A percentile compares a stretch with the other conserved stretches of the same genome.
Evolutionary conservation across 2,113 vertebrate species (phyloP).

Genomic region (Boulengeromyrus knoepffleri): DNA sequence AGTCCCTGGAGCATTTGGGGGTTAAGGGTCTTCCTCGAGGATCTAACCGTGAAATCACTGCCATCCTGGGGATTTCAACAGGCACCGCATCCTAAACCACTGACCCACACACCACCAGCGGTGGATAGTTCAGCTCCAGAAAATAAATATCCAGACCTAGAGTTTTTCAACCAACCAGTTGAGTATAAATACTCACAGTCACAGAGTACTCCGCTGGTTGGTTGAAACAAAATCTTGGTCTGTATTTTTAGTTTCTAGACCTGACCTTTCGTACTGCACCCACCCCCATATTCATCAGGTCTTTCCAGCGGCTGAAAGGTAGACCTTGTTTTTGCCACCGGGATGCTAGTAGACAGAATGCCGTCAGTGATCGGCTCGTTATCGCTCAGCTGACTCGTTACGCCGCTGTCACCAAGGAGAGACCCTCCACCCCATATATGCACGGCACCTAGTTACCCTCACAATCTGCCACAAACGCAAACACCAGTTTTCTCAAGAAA

Average conservation of each 20-base stretch:
- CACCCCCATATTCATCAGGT: not conserved
- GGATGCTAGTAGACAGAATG: not conserved
- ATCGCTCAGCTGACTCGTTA: not conserved
- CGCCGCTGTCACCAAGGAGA: not conserved
- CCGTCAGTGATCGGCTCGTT: not conserved
- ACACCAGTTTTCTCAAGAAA: not conserved
- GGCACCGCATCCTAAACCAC: not conserved
- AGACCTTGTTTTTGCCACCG: not conserved
- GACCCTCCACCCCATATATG: not conserved
- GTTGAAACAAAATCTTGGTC: not conserved
- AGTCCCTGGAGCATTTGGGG: not conserved
- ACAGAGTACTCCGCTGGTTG: no score
- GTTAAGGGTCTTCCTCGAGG: not conserved
- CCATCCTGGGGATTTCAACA: not conserved
- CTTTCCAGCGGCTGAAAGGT: not conserved
- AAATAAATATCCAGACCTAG: no score
- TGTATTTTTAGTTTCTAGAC: not conserved
- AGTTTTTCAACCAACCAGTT: no score
- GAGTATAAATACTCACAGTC: no score
- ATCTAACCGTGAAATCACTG: not conserved
- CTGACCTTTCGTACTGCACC: not conserved
- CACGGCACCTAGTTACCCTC: not conserved
- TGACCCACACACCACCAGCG: no score
- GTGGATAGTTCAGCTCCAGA: no score
- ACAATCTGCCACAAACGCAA: not conserved